Evolutionary conservation across 2,888 invertebrate genomes (phyloP).

Genomic region (Drosophila longiperda): DNA sequence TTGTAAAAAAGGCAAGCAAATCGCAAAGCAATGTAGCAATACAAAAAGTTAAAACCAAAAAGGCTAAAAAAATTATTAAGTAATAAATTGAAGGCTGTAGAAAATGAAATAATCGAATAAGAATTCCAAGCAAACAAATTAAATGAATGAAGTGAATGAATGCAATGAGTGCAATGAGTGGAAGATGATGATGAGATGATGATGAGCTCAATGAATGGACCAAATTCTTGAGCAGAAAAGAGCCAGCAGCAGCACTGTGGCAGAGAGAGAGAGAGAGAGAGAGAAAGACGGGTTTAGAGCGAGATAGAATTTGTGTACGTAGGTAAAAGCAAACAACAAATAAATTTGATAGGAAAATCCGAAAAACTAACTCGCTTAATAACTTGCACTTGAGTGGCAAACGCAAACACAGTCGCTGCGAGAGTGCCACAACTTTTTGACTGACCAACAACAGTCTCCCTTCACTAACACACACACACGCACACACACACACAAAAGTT

Average conservation of each 20-base stretch:
- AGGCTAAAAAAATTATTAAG: not conserved
- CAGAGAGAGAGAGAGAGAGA: not conserved
- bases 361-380: constrained; percentile 70
- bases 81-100: not conserved
- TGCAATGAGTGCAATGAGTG: not conserved
- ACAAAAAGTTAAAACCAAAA: not conserved
- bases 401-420: constrained; percentile 55
- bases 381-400: constrained; percentile 68
- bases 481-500: constrained; percentile 22
- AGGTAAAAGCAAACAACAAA: constrained; percentile 49
- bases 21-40: not conserved
- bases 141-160: constrained; percentile 3
- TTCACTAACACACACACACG: constrained; percentile 5
- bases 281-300: not conserved
- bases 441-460: constrained; percentile 34
- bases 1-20: not conserved
- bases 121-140: not conserved
- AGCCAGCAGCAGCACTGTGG: not conserved
- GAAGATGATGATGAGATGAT: not conserved
- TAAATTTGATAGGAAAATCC: constrained; percentile 68
- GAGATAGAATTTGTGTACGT: not conserved
- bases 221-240: not conserved
- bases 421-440: constrained; percentile 39
- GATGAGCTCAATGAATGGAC: not conserved
- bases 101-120: not conserved